Evolutionary conservation across 2,797 vertebrate species (phyloP).

Genomic region (Acropternis orthonyx): DNA sequence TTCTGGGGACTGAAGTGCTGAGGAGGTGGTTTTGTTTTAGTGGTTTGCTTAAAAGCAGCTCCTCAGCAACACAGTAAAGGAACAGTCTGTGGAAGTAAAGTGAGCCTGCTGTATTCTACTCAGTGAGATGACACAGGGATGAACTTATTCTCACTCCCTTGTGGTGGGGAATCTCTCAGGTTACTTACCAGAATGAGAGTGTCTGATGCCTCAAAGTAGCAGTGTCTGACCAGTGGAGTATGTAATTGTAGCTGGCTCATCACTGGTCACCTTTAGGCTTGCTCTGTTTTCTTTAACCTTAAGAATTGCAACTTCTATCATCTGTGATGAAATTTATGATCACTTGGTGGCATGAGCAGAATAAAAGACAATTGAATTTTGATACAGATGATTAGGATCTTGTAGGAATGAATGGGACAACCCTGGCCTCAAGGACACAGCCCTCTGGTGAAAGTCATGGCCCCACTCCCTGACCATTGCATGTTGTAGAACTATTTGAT

Average conservation of each 20-base stretch:
- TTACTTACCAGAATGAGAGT: background rate
- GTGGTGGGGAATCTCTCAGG: background rate
- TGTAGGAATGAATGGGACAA: background rate
- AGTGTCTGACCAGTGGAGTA: background rate
- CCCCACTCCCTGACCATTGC: background rate
- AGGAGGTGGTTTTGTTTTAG: background rate
- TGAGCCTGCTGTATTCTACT: conserved; percentile 17
- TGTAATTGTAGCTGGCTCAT: background rate
- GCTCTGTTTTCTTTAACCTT: background rate
- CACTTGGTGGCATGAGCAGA: accelerated
- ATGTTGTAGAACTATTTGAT: background rate
- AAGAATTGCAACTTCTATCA: background rate
- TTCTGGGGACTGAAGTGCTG: background rate
- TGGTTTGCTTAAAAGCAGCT: background rate
- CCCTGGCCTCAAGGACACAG: background rate
- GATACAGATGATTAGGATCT: background rate
- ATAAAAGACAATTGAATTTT: background rate
- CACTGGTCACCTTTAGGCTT: background rate
- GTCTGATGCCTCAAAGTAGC: background rate
- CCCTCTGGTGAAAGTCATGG: background rate
- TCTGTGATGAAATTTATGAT: background rate
- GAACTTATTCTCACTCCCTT: background rate
- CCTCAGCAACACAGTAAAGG: background rate
- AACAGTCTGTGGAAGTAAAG: conserved; percentile 3
- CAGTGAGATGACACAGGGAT: background rate